Evolutionary conservation across 2,113 vertebrate species (phyloP).

Genomic region (Pseudopodoces humilis): DNA sequence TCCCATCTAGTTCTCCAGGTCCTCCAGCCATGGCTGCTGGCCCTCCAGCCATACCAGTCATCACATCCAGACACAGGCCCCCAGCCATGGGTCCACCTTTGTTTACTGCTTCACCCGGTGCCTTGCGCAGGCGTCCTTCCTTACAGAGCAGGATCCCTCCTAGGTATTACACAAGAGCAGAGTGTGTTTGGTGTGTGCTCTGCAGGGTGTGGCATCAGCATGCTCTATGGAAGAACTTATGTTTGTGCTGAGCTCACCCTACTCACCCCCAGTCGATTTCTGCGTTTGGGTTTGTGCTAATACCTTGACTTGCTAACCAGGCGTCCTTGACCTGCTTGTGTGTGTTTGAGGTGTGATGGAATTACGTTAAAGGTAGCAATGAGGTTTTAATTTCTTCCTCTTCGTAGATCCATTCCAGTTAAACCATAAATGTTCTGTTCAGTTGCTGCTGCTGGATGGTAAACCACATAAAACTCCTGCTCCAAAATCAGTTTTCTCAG

Average conservation of each 20-base stretch:
- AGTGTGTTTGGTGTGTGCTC: slow-evolving; percentile 44
- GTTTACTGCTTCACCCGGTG: slow-evolving; percentile 76
- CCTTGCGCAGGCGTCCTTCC: slow-evolving; percentile 74
- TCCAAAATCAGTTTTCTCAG: neutral
- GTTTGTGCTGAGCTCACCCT: slow-evolving; percentile 38
- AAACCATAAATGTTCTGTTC: neutral
- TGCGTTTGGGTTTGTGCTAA: slow-evolving; percentile 33
- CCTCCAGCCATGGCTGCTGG: slow-evolving; percentile 67
- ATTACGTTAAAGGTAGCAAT: neutral
- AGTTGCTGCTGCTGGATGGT: neutral
- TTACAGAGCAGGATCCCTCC: slow-evolving; percentile 82
- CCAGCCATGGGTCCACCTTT: slow-evolving; percentile 65
- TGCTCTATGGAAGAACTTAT: neutral
- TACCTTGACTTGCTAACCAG: slow-evolving; percentile 6
- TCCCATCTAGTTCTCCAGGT: slow-evolving; percentile 70
- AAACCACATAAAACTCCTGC: neutral
- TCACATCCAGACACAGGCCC: slow-evolving; percentile 72
- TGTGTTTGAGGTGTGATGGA: neutral
- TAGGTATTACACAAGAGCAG: slow-evolving; percentile 84
- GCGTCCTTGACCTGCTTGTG: neutral
- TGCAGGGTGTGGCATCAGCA: slow-evolving; percentile 29
- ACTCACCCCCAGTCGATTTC: neutral
- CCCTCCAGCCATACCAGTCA: slow-evolving; percentile 64
- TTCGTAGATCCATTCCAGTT: neutral
- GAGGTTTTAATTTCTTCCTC: neutral